phyloP scores from a whole-genome alignment of 2,113 vertebrate genomes.

The Dissostichus mawsoni region DNA sequence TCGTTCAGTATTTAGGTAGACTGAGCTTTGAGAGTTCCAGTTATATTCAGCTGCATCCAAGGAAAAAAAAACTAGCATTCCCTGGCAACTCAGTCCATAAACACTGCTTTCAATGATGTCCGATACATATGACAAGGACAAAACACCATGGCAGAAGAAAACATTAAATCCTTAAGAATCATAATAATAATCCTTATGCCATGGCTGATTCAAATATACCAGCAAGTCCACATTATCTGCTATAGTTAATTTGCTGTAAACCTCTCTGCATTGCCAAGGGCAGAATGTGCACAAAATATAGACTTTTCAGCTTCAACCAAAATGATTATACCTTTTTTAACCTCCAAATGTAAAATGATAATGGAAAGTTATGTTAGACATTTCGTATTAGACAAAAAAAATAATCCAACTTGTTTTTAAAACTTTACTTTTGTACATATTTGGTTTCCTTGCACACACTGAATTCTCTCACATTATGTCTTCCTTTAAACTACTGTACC shows the following conservation, averaged over 20 bases:
- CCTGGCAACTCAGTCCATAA: background rate
- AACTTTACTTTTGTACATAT: too few species aligned
- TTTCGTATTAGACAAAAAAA: background rate
- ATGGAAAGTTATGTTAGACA: background rate
- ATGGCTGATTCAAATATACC: slow-evolving; percentile 3
- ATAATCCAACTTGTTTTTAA: too few species aligned
- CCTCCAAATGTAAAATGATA: background rate
- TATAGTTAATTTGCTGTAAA: background rate
- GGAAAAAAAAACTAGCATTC: background rate
- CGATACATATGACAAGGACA: background rate
- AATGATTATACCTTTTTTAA: slow-evolving; percentile 1
- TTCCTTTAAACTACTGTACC: background rate
- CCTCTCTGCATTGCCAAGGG: background rate
- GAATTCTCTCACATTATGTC: background rate
- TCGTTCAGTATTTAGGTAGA: background rate
- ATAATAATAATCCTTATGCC: background rate
- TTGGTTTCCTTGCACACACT: background rate
- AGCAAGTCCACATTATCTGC: background rate
- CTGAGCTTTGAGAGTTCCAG: slow-evolving; percentile 23
- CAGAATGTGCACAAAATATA: background rate
- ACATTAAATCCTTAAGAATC: background rate
- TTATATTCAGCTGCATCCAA: slow-evolving; percentile 1
- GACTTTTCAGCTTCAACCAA: background rate
- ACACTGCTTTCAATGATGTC: slow-evolving; percentile 8
- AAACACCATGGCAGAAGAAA: slow-evolving; percentile 3